Evolutionary conservation across 2,113 vertebrate genomes (phyloP), one percentile per base, ranked within the genome.

Genomic region (Crotalus helleri): DNA sequence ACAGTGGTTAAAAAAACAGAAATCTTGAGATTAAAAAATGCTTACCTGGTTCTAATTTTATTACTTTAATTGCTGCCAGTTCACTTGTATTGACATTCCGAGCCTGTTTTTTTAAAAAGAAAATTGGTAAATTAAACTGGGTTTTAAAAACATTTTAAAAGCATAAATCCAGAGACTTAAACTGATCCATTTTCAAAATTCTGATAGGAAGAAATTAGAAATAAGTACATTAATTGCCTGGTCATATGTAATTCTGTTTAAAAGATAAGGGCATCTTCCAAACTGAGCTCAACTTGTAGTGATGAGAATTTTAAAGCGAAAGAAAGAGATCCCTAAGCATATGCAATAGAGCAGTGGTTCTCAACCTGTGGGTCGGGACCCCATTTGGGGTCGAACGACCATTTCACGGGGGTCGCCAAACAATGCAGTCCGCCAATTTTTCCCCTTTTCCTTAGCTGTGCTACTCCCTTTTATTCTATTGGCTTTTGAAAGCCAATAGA

Each of bases 1-100:
- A 96, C 94, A 93, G 49, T 94, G 10, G 19, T 51, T 6, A 13
- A 15, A 46, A n/a, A 85, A 91, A 44, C 4, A 29, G 39, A 85
- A 92, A 64, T 24, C 11, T 12, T 10, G 26, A 89, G 19, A 4
- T 4, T n/a, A 29, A 13, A 19, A 92, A 57, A 59, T 9, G 57
- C 98, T 98, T 98, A 99, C 99, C 99, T 97, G 99, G 99, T 97
- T 99, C 99, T 98, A 99, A 97, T 96, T 99, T 99, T 98, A 99
- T 99, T 97, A 99, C 99, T 98, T 99, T 99, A 98, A 99, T 99
- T 94, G 99, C 99, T 94, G 99, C 98, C 97, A 99, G 98, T 97
- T 99, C 99, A 94, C 98, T 97, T 46, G 98, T 98, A 97, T 98
- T 98, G 96, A 98, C 99, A 98, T 99, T 99, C 94, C 99, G 98